A percentile compares a stretch with the other conserved stretches of the same genome.
Evolutionary conservation across 1,140 invertebrate species (phyloP).

Genomic region (Elymnias hypermnestra): DNA sequence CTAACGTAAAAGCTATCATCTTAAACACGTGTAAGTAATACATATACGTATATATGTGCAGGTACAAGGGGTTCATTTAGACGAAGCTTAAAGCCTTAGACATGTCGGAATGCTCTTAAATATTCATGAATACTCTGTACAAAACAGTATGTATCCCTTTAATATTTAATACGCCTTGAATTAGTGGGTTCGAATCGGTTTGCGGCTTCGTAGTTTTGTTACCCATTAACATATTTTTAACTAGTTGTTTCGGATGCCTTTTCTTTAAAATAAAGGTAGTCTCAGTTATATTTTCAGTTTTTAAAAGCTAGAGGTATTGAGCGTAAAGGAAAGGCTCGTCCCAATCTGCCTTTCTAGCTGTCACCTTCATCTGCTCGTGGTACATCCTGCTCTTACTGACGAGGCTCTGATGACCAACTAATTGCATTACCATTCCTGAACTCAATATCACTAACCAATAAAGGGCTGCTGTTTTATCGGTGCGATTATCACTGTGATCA

Average conservation of each 20-base stretch:
- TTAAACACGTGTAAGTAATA: conserved; percentile 2
- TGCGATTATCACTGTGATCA: no score
- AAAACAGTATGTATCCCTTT: conserved; percentile 23
- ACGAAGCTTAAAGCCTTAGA: conserved; percentile 38
- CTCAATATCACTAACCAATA: no score
- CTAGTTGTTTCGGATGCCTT: not conserved
- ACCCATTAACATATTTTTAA: no score
- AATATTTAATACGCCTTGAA: conserved; percentile 16
- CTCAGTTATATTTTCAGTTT: not conserved
- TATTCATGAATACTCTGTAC: conserved; percentile 32
- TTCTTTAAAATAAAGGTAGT: not conserved
- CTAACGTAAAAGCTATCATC: no score
- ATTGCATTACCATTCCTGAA: no score
- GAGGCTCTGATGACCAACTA: no score
- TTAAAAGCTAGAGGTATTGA: no score
- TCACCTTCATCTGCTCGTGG: no score
- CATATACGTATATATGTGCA: not conserved
- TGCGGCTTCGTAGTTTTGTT: not conserved
- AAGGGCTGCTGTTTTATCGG: no score
- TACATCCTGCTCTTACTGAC: no score
- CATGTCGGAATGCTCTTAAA: conserved; percentile 33
- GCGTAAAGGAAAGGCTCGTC: no score
- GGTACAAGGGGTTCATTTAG: conserved; percentile 26
- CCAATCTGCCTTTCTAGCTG: no score
- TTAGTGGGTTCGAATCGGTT: conserved; percentile 7